Evolutionary conservation across 2,797 vertebrate species (phyloP), one percentile per base, ranked within the genome.

Genomic region (Ispidina picta): DNA sequence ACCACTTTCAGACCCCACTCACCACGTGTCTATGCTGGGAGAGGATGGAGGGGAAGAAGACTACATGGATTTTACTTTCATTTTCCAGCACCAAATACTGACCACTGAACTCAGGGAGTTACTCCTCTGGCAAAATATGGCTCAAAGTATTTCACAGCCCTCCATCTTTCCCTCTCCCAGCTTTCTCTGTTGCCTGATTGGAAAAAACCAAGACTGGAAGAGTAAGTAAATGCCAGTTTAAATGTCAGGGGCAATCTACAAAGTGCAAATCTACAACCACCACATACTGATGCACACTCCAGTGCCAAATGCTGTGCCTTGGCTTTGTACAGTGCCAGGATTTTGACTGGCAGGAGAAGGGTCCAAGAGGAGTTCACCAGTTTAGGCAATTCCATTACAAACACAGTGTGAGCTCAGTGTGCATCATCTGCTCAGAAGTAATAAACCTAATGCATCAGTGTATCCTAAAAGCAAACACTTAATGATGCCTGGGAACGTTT

Each of bases 401-500:
- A 90, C 2, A 10, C 0, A 1, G 49, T 16, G 10, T 26, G 28
- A 75, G 46, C 44, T 37, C 17, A 0, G 15, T 82, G 51, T 2
- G 28, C 43, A n/a, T 14, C 4, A 9, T 51, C 73, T 83, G 55
- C 77, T 78, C 51, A 70, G 55, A 65, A 85, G 29, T 41, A 59
- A 20, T 2, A 37, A 15, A 33, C 29, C 39, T 56, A 55, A 86
- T 2, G 25, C 62, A 72, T 44, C 0, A 0, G 10, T 52, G 39
- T 21, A 83, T 23, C n/a, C 70, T 76, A 63, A 35, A 73, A 18
- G 56, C 48, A 90, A 92, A 86, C 0, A 2, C 3, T 79, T 68
- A 15, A 8, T 12, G 71, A 56, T 1, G 8, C 76, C 26, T 64
- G n/a, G 44, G n/a, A 86, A 81, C 0, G 3, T 63, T 72, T 88